Percentiles rank a stretch among this genome's conserved stretches.
These are phyloP conservation scores for Pherbina coryleti DNA, from an alignment of 2,888 invertebrate genomes.

Conservation along the genomic window DNA sequence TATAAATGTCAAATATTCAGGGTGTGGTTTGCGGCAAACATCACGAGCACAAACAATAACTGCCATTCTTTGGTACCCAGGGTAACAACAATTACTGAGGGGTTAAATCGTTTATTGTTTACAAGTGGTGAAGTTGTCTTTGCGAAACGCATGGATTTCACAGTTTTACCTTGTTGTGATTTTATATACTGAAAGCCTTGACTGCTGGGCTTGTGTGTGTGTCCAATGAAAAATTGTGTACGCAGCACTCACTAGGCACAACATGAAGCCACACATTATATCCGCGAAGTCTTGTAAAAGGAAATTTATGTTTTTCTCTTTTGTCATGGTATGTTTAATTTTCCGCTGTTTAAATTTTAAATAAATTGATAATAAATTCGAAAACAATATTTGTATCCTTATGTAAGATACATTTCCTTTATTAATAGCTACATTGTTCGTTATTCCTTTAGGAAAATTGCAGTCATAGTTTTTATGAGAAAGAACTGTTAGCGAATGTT, in stretches of 20 bases:
- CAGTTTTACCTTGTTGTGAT: conserved; percentile 33
- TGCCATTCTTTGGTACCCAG: conserved; percentile 4
- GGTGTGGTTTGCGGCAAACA: conserved; percentile 40
- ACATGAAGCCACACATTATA: conserved; percentile 33
- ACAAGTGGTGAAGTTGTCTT: conserved; percentile 26
- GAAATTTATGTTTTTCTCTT: conserved; percentile 53
- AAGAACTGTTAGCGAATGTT: too few species aligned
- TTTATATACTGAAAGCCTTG: neutral
- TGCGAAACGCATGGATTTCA: conserved; percentile 34
- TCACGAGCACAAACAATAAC: conserved; percentile 1
- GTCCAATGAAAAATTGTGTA: conserved; percentile 36
- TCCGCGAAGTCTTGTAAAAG: conserved; percentile 48
- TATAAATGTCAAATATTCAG: conserved; percentile 42
- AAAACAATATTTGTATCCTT: conserved; percentile 1
- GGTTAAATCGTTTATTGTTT: conserved; percentile 42
- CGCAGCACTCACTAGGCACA: conserved; percentile 27
- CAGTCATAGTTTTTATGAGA: too few species aligned
- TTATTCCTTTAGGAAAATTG: too few species aligned
- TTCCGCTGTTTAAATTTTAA: conserved; percentile 41
- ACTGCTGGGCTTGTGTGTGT: neutral
- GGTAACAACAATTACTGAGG: conserved; percentile 34
- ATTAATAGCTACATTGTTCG: too few species aligned
- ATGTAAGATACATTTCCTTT: too few species aligned
- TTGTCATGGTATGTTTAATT: conserved; percentile 49
- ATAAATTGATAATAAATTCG: conserved; percentile 40